phyloP scores from a whole-genome alignment of 2,113 vertebrate species.

The Himantopus leucocephalus region DNA sequence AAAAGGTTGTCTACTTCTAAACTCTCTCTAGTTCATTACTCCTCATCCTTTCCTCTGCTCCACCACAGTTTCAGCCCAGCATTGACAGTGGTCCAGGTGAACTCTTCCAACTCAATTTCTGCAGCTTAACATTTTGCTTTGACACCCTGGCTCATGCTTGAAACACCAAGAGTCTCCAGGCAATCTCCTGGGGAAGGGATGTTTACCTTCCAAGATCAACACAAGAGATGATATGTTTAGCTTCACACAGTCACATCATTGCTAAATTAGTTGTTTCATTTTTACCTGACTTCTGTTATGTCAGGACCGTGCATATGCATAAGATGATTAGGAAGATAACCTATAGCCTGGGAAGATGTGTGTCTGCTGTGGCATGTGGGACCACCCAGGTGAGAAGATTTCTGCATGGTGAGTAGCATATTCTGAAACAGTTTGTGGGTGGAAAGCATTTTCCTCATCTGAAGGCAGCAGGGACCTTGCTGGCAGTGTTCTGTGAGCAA shows the following conservation, averaged over 20 bases:
- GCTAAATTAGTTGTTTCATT: neutral
- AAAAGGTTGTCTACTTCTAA: neutral
- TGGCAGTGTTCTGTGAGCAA: neutral
- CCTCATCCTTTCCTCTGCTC: neutral
- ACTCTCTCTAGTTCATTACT: neutral
- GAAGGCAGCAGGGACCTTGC: neutral
- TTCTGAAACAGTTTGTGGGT: neutral
- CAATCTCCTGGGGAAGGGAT: neutral
- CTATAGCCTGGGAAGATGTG: neutral
- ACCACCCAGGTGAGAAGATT: slow-evolving; percentile 46
- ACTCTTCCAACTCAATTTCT: neutral
- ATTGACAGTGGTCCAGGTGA: neutral
- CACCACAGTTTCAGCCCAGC: neutral
- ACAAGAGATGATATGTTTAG: neutral
- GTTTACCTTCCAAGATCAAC: neutral
- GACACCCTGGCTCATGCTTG: neutral
- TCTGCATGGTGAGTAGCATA: slow-evolving; percentile 59
- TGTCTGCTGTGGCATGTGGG: neutral
- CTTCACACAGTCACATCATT: neutral
- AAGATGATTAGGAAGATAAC: slow-evolving; percentile 40
- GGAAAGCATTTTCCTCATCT: neutral
- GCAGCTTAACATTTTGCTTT: neutral
- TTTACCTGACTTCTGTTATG: neutral
- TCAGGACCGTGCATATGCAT: neutral
- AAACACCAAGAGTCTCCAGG: neutral